Evolutionary conservation across 2,113 vertebrate species (phyloP), one percentile per base, ranked within the genome.

Genomic region (Cryptomyrus ogoouensis): DNA sequence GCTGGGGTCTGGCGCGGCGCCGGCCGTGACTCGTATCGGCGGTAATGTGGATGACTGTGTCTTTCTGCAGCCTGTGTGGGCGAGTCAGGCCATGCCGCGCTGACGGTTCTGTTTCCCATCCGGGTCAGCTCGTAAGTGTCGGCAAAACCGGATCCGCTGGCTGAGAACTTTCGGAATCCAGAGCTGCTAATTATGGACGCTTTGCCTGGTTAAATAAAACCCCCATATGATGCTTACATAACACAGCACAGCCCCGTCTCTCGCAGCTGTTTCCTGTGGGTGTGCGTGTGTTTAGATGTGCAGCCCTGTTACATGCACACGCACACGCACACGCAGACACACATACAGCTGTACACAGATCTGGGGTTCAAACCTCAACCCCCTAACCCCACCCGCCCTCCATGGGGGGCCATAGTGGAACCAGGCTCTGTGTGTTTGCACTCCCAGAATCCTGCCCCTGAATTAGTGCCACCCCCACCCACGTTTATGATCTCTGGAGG

Each of bases 161-260:
- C 42, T 3, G 46, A 49, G 24, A 86, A 86, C 46, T 86, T 50
- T 27, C 46, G 0, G 10, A 27, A 50, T 12, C 4, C 27, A 87
- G n/a, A 87, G 85, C 49, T 87, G 27, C 85, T 87, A 52, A 87
- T 87, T 87, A 87, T 52, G 47, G 24, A 87, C 2, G 5, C 42
- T 49, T 31, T 87, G 85, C 47, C 49, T 87, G n/a, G 49, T 87
- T 87, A 52, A 52, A 87, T 87, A 52, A 87, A 87, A 4, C 27
- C 85, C 85, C 49, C 49, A 31, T 87, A 12, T 87, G 49, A 47
- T 87, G 85, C n/a, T 87, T 87, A 35, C 49, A 87, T 87, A 87
- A 87, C 85, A 27, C 85, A 52, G 83, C 42, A 27, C 5, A 0
- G 46, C 5, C 42, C 44, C 0, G 44, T 46, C 42, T 44, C 74